These are phyloP conservation scores for Nasonia giraulti DNA, from an alignment of 1,140 invertebrate species.

Conservation along the genomic window DNA sequence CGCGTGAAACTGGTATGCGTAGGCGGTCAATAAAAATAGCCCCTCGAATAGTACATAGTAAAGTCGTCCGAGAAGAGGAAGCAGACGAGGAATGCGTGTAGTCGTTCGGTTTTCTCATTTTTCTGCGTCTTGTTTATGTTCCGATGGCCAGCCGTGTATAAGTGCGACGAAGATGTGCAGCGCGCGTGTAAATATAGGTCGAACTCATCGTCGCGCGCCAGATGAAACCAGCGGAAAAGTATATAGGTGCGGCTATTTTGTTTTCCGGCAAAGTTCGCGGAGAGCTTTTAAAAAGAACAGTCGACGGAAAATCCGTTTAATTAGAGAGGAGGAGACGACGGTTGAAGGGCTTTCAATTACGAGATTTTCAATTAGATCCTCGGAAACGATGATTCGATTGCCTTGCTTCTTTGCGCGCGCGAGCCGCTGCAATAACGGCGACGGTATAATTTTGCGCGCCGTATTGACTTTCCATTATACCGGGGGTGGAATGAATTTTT, in stretches of 20 bases:
- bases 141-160: neutral
- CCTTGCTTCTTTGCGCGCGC: neutral
- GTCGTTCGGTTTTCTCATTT: neutral
- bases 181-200: neutral
- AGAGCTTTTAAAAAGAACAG: neutral
- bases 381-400: too few species aligned
- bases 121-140: neutral
- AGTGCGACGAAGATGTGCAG: neutral
- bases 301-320: too few species aligned
- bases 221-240: too few species aligned
- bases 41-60: neutral
- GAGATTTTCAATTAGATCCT: too few species aligned
- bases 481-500: neutral
- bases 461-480: neutral
- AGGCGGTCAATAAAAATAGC: slow-evolving; percentile 40
- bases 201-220: too few species aligned
- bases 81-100: neutral
- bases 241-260: neutral
- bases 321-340: too few species aligned
- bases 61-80: neutral
- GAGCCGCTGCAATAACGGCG: neutral
- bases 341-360: too few species aligned
- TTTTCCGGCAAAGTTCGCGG: neutral
- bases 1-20: slow-evolving; percentile 14
- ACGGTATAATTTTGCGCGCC: neutral